phyloP scores from a whole-genome alignment of 2,888 invertebrate genomes.

The Neuroscelio doddi region DNA sequence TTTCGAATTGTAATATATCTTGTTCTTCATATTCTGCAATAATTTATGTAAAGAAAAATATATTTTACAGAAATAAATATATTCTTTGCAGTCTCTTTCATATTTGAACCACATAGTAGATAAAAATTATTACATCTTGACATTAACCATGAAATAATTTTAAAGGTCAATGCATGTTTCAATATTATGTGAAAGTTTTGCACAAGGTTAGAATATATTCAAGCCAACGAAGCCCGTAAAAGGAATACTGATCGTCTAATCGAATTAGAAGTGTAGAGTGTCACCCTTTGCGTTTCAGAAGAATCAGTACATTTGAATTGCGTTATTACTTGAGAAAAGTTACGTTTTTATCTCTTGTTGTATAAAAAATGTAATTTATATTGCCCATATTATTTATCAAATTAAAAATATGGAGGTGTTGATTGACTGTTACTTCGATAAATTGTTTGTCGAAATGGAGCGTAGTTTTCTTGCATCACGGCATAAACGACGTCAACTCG shows the following conservation, averaged over 20 bases:
- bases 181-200: conserved; percentile 16
- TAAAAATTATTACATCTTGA: background rate
- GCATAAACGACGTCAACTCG: conserved; percentile 80
- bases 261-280: conserved; percentile 55
- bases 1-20: no score
- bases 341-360: conserved; percentile 2
- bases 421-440: conserved; percentile 86
- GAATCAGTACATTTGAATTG: conserved; percentile 49
- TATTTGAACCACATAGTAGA: no score
- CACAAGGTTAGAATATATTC: conserved; percentile 24
- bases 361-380: background rate
- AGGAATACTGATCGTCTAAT: conserved; percentile 58
- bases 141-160: conserved; percentile 19
- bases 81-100: no score
- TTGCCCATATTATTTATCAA: background rate
- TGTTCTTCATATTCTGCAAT: no score
- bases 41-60: no score
- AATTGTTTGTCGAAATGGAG: conserved; percentile 81
- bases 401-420: conserved; percentile 79
- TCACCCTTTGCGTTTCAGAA: conserved; percentile 32
- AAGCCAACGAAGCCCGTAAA: conserved; percentile 58
- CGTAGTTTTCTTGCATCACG: conserved; percentile 83
- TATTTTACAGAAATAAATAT: no score
- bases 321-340: conserved; percentile 31
- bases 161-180: conserved; percentile 23